Evolutionary conservation across 2,113 vertebrate species (phyloP).

Genomic region (Ictidomys tridecemlineatus): DNA sequence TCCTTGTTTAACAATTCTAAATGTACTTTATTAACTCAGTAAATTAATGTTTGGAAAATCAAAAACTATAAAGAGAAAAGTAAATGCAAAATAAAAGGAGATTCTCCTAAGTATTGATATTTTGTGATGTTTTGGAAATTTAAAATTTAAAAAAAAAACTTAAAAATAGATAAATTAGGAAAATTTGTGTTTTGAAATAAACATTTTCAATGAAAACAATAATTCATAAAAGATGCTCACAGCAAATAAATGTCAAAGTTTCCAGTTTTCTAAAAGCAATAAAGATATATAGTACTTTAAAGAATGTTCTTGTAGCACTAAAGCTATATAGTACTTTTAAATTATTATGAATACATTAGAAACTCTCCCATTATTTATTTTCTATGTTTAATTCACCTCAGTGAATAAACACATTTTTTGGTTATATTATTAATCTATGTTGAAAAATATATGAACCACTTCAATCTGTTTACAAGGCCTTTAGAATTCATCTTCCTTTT

Average conservation of each 20-base stretch:
- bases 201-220: neutral
- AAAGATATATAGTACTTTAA: slow-evolving; percentile 16
- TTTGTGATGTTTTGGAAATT: slow-evolving; percentile 65
- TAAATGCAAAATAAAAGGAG: neutral
- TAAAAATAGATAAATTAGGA: neutral
- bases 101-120: neutral
- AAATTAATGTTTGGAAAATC: neutral
- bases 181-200: slow-evolving; percentile 22
- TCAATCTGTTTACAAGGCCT: neutral
- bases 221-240: neutral
- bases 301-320: neutral
- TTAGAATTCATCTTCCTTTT: slow-evolving; percentile 2
- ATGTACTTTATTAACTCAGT: slow-evolving; percentile 21
- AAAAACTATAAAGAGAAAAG: neutral
- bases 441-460: neutral
- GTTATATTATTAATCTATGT: slow-evolving; percentile 6
- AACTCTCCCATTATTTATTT: neutral
- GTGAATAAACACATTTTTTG: neutral
- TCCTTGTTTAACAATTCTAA: slow-evolving; percentile 55
- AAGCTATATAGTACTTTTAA: slow-evolving; percentile 49
- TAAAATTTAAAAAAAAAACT: slow-evolving; percentile 52
- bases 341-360: neutral
- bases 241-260: neutral
- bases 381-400: neutral
- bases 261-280: neutral